A percentile compares a stretch with the other conserved stretches of the same genome.
phyloP scores from a whole-genome alignment of 1,140 invertebrate genomes.

The Drosophila willistoni region DNA sequence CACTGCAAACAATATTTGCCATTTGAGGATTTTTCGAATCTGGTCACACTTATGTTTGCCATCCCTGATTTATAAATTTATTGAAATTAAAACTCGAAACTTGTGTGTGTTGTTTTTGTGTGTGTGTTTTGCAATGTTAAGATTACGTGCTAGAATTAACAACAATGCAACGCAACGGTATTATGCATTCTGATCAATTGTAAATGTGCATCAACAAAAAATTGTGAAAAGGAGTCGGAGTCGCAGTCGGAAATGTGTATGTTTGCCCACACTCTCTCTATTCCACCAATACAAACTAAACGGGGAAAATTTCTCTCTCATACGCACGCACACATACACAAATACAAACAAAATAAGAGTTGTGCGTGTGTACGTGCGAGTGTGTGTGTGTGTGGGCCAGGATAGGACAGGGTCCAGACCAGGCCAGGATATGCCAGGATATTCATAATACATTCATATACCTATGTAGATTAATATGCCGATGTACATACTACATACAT shows the following conservation, averaged over 20 bases:
- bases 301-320: conserved; percentile 20
- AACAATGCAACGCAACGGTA: conserved; percentile 21
- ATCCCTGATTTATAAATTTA: neutral
- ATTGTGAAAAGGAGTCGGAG: conserved; percentile 19
- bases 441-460: neutral
- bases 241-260: conserved; percentile 34
- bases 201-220: conserved; percentile 12
- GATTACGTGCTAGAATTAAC: conserved; percentile 26
- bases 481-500: neutral
- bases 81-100: conserved; percentile 54
- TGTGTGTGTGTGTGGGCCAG: conserved; percentile 4
- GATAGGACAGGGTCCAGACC: conserved; percentile 12
- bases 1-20: too few species aligned
- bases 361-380: neutral
- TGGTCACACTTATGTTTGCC: too few species aligned
- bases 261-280: conserved; percentile 22
- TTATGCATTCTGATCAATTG: conserved; percentile 50
- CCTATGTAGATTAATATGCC: too few species aligned
- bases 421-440: neutral
- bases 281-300: conserved; percentile 16
- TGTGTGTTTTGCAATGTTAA: conserved; percentile 48
- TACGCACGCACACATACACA: conserved; percentile 3
- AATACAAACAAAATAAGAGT: conserved; percentile 28
- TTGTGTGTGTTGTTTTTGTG: conserved; percentile 24
- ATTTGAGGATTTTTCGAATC: too few species aligned